Evolutionary conservation across 2,888 invertebrate species (phyloP).

Genomic region (Phaedon cochleariae): DNA sequence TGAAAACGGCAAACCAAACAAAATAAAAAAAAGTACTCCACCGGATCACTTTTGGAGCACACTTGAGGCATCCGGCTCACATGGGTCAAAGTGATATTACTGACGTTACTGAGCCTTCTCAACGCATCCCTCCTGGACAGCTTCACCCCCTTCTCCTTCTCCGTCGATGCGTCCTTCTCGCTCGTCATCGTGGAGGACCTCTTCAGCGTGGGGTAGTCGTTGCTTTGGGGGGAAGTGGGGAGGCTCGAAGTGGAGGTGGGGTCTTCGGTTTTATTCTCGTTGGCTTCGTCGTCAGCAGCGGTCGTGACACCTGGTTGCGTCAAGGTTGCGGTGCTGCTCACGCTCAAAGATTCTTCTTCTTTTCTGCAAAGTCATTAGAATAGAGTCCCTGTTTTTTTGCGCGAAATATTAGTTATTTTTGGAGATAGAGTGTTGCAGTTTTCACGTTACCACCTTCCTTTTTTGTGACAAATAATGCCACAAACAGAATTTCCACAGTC

Average conservation of each 20-base stretch:
- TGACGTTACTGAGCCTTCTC: constrained; percentile 64
- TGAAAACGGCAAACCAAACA: no score
- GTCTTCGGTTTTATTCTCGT: constrained; percentile 50
- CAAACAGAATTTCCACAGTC: no score
- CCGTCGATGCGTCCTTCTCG: constrained; percentile 55
- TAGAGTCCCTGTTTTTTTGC: no score
- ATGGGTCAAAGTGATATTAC: constrained; percentile 70
- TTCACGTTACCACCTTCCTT: no score
- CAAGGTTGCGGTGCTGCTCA: constrained; percentile 57
- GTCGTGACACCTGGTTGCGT: constrained; percentile 53
- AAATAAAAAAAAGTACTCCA: constrained; percentile 47
- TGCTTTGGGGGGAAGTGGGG: constrained; percentile 50
- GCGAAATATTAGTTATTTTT: no score
- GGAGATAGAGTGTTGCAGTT: no score
- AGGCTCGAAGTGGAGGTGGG: constrained; percentile 49
- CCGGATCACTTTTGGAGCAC: constrained; percentile 61
- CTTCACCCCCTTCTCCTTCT: constrained; percentile 46
- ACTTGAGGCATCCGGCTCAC: constrained; percentile 63
- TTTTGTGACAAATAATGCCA: no score
- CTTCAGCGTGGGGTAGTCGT: constrained; percentile 23
- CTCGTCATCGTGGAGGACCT: constrained; percentile 46
- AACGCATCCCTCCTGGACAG: constrained; percentile 25
- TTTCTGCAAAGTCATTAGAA: no score
- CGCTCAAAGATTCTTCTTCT: constrained; percentile 57
- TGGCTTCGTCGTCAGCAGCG: constrained; percentile 30